Evolutionary conservation across 2,888 invertebrate species (phyloP).

Genomic region (Ophioninae sp.): DNA sequence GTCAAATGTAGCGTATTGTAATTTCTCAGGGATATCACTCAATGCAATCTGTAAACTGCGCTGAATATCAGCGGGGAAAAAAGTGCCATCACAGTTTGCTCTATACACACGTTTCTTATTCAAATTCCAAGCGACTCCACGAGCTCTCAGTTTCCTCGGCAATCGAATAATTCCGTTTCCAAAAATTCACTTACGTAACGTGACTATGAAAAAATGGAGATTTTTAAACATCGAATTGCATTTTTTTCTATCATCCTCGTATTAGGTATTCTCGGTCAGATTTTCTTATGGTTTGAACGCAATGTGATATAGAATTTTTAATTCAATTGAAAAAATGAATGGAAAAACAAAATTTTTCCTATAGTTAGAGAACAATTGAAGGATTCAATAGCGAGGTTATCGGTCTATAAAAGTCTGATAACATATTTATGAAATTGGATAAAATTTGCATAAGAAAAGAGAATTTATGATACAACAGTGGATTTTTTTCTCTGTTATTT

Average conservation of each 20-base stretch:
- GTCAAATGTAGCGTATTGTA: conserved; percentile 80
- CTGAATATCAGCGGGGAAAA: conserved; percentile 30
- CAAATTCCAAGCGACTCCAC: conserved; percentile 25
- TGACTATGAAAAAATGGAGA: not conserved
- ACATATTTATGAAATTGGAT: too few relatives aligned
- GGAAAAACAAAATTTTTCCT: too few relatives aligned
- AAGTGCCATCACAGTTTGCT: conserved; percentile 33
- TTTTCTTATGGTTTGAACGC: too few relatives aligned
- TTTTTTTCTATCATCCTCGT: not conserved
- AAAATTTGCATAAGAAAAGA: too few relatives aligned
- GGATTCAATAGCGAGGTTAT: too few relatives aligned
- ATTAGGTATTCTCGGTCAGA: too few relatives aligned
- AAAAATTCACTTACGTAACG: not conserved
- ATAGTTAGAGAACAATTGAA: too few relatives aligned
- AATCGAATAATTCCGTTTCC: conserved; percentile 47
- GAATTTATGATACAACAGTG: not conserved
- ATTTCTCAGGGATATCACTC: conserved; percentile 77
- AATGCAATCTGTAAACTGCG: conserved; percentile 74
- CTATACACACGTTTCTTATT: conserved; percentile 48
- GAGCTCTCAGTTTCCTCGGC: conserved; percentile 6
- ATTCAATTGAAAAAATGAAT: too few relatives aligned
- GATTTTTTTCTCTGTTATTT: not conserved
- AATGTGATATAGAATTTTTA: too few relatives aligned
- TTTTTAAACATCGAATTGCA: not conserved
- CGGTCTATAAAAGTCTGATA: too few relatives aligned